A percentile compares a stretch with the other conserved stretches of the same genome.
Conservation (phyloP, 2,113 vertebrate genomes). For the Naja naja region DNA sequence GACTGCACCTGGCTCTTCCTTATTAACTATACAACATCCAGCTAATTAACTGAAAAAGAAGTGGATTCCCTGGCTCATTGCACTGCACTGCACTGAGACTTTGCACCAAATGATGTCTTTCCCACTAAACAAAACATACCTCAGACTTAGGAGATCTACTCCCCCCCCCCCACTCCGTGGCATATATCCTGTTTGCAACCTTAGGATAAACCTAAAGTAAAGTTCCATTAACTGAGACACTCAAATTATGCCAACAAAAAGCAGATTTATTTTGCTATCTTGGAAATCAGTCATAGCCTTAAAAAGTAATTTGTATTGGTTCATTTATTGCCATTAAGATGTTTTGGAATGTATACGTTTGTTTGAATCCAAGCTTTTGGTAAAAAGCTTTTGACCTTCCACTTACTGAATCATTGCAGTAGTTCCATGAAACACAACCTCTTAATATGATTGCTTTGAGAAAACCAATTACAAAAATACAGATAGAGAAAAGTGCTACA, state of each 20-base stretch:
- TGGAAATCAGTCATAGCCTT: background rate
- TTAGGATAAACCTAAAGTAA: background rate
- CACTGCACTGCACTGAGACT: background rate
- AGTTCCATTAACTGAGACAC: background rate
- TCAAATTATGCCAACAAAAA: background rate
- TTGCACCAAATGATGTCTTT: background rate
- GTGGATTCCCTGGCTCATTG: background rate
- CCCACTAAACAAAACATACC: background rate
- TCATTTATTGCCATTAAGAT: background rate
- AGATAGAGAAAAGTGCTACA: background rate
- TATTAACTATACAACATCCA: constrained; percentile 7
- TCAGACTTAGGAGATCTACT: background rate
- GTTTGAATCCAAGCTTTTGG: constrained; percentile 4
- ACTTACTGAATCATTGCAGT: constrained; percentile 33
- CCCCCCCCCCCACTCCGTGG: accelerated
- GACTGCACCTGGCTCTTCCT: constrained; percentile 16
- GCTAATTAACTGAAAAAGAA: constrained; percentile 8
- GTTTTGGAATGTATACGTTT: background rate
- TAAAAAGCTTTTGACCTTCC: constrained; percentile 32
- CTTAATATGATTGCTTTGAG: background rate
- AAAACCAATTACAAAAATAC: background rate
- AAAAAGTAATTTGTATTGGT: background rate
- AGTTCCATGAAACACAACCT: background rate
- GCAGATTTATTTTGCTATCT: background rate
- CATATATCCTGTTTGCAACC: background rate